Base-by-base conservation (phyloP, 1,140 invertebrate genomes). In the Leguminivora glycinivorella region DNA sequence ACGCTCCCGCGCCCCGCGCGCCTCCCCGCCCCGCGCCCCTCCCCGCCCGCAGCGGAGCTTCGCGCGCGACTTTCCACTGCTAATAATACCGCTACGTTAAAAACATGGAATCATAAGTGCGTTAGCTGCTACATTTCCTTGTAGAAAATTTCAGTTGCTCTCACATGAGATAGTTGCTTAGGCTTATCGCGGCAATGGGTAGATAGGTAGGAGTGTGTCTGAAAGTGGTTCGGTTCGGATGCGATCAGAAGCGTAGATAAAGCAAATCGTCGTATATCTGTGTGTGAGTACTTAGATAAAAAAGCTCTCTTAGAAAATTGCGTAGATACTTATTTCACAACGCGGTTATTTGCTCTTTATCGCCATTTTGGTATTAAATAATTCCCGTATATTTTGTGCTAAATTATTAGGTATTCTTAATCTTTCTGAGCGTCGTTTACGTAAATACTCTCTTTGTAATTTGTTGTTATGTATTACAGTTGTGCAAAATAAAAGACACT, bases 81-180 rank as follows among this genome's bases (percentile, higher is more conserved):
- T 89, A 87, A 88, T 86, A 88, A 88, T 88, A 90, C 85, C 87
- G 82, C 85, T 81, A 77, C 88, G 87, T 88, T 88, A 89, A 89
- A 91, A 89, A 88, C 87, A 88, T 87, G 86, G 81, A 89, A 90
- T 89, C 87, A 85, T 89, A 87, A 91, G 89, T 91, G 89, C 79
- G 85, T 89, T 87, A 85, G 79, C 81, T 79, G 80, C 76, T 84
- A 88, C 84, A 82, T 91, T 86, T 84, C 82, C 80, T 86, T 83
- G 84, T 89, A 83, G 12, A 29, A 29, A 63, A 63, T 29, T 63
- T 29, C 25, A 63, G 58, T 63, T 29, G 26, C 58, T 63, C 47
- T 52, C 17, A 22, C 47, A 52, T n/a, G 47, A 52, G 40, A 43
- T 43, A 12, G 19, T 52, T 52, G 19, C n/a, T n/a, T 52, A 19